Evolutionary conservation across 2,113 vertebrate genomes (phyloP).

Genomic region (Oplegnathus fasciatus): DNA sequence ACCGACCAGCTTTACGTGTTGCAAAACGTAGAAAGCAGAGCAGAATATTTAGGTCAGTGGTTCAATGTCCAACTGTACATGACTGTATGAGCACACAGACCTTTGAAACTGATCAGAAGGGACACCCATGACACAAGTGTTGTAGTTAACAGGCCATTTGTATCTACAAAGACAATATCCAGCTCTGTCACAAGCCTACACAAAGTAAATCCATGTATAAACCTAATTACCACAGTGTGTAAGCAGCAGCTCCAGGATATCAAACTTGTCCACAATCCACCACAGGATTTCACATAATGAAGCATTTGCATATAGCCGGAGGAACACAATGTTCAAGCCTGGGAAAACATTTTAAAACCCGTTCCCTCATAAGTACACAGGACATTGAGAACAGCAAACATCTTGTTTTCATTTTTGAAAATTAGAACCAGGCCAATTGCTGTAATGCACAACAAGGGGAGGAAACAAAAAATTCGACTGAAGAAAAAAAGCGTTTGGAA

Average conservation of each 20-base stretch:
- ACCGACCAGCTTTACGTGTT: background rate
- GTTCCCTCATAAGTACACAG: background rate
- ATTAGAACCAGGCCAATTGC: background rate
- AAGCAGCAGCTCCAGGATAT: background rate
- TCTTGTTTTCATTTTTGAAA: constrained; percentile 11
- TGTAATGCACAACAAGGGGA: background rate
- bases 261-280: background rate
- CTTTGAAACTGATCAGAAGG: constrained; percentile 39
- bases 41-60: constrained; percentile 36
- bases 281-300: background rate
- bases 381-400: background rate
- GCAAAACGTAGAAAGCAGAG: background rate
- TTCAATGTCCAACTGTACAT: constrained; percentile 49
- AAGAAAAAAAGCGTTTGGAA: background rate
- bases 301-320: background rate
- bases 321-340: constrained; percentile 12
- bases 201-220: background rate
- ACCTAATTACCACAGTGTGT: background rate
- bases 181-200: background rate
- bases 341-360: background rate
- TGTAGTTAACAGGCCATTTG: background rate
- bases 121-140: background rate
- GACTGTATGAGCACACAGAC: background rate
- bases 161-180: background rate
- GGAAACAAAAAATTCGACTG: background rate